Evolutionary conservation across 2,797 vertebrate genomes (phyloP).

Genomic region (Acanthornis magna): DNA sequence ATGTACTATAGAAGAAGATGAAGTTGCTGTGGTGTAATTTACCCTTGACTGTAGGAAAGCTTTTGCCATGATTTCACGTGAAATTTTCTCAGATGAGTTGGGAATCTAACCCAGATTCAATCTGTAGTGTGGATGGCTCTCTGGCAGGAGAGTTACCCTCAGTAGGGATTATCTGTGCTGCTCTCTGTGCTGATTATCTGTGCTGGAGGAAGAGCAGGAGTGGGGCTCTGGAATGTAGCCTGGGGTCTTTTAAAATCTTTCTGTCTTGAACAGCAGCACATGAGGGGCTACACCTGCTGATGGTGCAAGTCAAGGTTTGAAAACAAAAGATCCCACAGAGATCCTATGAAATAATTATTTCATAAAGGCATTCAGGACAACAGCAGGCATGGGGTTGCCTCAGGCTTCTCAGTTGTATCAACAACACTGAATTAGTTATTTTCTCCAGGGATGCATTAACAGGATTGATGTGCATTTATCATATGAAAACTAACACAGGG

Average conservation of each 20-base stretch:
- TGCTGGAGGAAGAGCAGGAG: background rate
- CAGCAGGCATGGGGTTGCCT: background rate
- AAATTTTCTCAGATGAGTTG: background rate
- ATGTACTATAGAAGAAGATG: accelerated
- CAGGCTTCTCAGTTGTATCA: background rate
- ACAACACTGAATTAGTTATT: background rate
- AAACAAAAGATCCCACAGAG: background rate
- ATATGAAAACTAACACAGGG: background rate
- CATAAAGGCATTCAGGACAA: background rate
- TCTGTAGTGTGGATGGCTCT: background rate
- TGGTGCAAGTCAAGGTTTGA: background rate
- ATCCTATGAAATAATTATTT: background rate
- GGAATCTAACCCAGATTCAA: background rate
- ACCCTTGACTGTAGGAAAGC: background rate
- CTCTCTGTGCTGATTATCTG: too few species aligned
- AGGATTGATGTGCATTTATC: background rate
- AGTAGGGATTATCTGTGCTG: accelerated
- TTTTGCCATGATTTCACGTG: background rate
- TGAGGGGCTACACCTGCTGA: background rate
- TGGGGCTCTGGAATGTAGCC: background rate
- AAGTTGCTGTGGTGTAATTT: background rate
- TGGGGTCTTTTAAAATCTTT: background rate
- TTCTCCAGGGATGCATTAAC: background rate
- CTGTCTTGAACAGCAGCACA: background rate
- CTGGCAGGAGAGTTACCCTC: background rate